A percentile compares a stretch with the other conserved stretches of the same genome.
phyloP scores from a whole-genome alignment of 2,888 invertebrate genomes.

The Graphium colonna region DNA sequence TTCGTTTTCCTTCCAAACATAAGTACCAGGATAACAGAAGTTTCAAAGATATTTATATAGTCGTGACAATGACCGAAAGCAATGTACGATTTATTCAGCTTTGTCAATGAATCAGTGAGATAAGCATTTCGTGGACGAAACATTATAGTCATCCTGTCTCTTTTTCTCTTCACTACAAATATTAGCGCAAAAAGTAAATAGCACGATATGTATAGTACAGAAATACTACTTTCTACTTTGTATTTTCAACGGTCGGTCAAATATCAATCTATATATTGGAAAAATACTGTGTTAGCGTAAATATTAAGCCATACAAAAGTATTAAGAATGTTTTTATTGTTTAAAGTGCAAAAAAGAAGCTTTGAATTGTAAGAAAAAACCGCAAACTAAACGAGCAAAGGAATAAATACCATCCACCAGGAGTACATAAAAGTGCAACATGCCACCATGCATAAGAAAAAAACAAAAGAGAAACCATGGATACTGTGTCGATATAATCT shows the following conservation, averaged over 20 bases:
- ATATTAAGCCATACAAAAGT: no score
- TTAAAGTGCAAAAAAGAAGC: no score
- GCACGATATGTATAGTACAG: not conserved
- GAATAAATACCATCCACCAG: not conserved
- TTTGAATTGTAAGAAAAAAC: no score
- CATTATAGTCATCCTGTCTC: not conserved
- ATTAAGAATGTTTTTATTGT: no score
- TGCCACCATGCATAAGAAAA: slow-evolving; percentile 5
- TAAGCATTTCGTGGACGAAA: not conserved
- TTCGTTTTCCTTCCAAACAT: not conserved
- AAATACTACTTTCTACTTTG: no score
- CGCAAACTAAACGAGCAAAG: no score
- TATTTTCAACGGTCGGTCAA: no score
- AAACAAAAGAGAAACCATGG: not conserved
- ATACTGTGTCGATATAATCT: not conserved
- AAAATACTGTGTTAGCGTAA: no score
- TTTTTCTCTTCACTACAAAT: not conserved
- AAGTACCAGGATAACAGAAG: not conserved
- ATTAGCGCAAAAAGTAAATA: not conserved
- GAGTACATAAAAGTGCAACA: not conserved
- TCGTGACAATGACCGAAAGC: not conserved
- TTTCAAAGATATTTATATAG: not conserved
- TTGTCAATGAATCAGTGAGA: not conserved
- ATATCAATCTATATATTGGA: no score
- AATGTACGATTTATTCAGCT: not conserved